These are phyloP conservation scores for Drosophila helvetica DNA, from an alignment of 2,888 invertebrate species.

Conservation along the genomic window DNA sequence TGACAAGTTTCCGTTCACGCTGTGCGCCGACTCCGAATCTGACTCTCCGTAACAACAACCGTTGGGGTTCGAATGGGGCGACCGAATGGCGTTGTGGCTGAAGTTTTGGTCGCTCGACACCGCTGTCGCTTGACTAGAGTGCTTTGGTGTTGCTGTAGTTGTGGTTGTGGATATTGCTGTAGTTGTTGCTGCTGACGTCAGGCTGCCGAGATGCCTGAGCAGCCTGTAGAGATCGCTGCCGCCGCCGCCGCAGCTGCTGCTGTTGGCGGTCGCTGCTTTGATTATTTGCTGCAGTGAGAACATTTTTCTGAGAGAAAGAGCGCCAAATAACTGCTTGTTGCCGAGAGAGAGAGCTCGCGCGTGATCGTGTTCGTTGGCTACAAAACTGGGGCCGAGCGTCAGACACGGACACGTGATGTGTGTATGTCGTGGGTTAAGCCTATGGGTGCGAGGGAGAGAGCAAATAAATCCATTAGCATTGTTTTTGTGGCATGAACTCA, in stretches of 20 bases:
- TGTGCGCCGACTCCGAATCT: conserved; percentile 63
- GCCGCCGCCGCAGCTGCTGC: conserved; percentile 37
- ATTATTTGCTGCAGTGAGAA: conserved; percentile 80
- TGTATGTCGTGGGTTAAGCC: conserved; percentile 33
- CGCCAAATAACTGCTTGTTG: background rate
- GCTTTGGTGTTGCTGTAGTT: conserved; percentile 47
- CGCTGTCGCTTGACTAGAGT: conserved; percentile 68
- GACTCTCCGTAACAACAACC: conserved; percentile 61
- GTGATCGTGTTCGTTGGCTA: conserved; percentile 59
- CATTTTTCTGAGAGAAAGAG: conserved; percentile 54
- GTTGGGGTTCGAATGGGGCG: conserved; percentile 64
- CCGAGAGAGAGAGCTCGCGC: conserved; percentile 25
- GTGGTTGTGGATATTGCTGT: conserved; percentile 44
- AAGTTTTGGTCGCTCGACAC: conserved; percentile 56
- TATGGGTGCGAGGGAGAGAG: conserved; percentile 22
- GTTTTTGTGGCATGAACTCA: background rate
- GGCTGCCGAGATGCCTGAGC: conserved; percentile 58
- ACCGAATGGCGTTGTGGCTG: conserved; percentile 62
- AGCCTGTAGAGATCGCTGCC: conserved; percentile 61
- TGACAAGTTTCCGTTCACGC: conserved; percentile 24
- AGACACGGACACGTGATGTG: conserved; percentile 66
- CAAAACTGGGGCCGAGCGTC: conserved; percentile 41
- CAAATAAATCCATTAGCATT: conserved; percentile 10
- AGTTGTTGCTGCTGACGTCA: conserved; percentile 52
- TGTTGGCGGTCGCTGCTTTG: conserved; percentile 63